A percentile compares a stretch with the other conserved stretches of the same genome.
phyloP scores from a whole-genome alignment of 1,140 invertebrate genomes.

The Caligus rogercresseyi region DNA sequence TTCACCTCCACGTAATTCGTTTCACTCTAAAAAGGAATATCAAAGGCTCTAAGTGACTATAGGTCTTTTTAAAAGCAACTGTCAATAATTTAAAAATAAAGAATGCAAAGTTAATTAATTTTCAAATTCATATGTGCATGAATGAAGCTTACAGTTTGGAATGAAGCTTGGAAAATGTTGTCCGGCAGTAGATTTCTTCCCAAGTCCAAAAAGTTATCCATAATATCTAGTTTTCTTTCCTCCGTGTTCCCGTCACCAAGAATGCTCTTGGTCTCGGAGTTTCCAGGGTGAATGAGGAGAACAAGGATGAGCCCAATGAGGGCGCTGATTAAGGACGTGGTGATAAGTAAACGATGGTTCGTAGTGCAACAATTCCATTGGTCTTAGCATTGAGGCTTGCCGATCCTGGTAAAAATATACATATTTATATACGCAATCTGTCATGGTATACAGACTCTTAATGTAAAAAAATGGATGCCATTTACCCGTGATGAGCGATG shows the following conservation, averaged over 20 bases:
- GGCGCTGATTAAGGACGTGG: constrained; percentile 59
- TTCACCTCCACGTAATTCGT: constrained; percentile 23
- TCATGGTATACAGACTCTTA: not conserved
- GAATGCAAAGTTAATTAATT: too few species aligned
- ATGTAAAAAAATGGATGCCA: constrained; percentile 2
- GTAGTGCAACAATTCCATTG: constrained; percentile 62
- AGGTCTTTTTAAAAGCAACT: too few species aligned
- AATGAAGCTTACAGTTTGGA: constrained; percentile 40
- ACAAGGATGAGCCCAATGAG: constrained; percentile 53
- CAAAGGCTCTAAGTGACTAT: too few species aligned
- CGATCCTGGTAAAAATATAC: constrained; percentile 39
- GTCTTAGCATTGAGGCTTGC: constrained; percentile 64
- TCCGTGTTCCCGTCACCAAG: constrained; percentile 31
- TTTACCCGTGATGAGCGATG: constrained; percentile 60
- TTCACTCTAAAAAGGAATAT: not conserved
- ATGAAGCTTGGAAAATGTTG: constrained; percentile 69
- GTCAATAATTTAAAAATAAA: too few species aligned
- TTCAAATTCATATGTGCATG: not conserved
- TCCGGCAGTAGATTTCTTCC: constrained; percentile 73
- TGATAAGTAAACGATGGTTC: constrained; percentile 59
- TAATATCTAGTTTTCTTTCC: constrained; percentile 43
- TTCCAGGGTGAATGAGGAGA: constrained; percentile 54
- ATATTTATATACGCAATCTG: not conserved
- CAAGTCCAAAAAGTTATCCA: constrained; percentile 65
- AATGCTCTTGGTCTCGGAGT: constrained; percentile 38